phyloP scores from a whole-genome alignment of 2,113 vertebrate species.

The Orcinus orca region DNA sequence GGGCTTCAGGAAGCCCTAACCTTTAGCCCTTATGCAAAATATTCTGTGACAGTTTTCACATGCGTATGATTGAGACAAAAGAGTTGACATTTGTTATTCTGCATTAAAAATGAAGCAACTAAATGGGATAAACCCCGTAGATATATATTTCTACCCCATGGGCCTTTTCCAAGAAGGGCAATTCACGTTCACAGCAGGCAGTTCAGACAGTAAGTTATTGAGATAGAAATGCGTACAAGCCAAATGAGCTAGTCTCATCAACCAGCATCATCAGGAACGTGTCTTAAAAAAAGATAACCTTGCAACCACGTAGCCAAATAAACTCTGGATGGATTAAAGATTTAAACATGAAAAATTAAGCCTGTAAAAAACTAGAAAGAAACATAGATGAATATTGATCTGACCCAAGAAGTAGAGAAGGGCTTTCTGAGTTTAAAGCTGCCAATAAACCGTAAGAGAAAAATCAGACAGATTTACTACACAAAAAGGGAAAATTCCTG shows the following conservation, averaged over 20 bases:
- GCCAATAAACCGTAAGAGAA: not conserved
- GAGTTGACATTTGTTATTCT: not conserved
- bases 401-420: not conserved
- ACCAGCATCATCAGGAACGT: not conserved
- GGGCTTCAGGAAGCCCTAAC: not conserved
- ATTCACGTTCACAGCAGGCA: not conserved
- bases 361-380: not conserved
- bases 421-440: slow-evolving; percentile 12
- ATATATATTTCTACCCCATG: not conserved
- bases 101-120: not conserved
- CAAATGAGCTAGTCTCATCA: not conserved
- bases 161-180: not conserved
- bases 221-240: not conserved
- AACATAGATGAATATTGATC: not conserved
- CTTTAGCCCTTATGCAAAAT: not conserved
- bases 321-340: not conserved
- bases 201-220: not conserved
- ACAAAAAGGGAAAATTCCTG: not conserved
- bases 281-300: not conserved
- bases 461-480: not conserved
- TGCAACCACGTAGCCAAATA: not conserved
- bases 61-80: not conserved
- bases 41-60: not conserved
- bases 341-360: not conserved
- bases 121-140: not conserved